Conservation (phyloP, 2,888 invertebrate species). For the Gryllus longicercus region DNA sequence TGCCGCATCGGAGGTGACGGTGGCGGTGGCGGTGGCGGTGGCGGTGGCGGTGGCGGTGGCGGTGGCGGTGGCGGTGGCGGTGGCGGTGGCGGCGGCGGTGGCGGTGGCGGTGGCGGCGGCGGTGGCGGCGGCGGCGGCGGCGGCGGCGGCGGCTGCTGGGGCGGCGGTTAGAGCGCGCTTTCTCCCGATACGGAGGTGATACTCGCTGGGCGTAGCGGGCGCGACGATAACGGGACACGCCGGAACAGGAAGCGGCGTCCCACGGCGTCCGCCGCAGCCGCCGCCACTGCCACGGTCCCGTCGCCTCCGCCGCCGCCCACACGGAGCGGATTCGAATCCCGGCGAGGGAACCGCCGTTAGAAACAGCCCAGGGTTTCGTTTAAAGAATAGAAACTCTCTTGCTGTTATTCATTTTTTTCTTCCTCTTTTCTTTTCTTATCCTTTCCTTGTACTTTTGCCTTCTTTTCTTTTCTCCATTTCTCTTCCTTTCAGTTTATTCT, state of each 20-base stretch:
- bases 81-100: neutral
- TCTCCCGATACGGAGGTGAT: conserved; percentile 5
- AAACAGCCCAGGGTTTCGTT: no score
- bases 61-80: neutral
- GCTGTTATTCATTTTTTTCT: no score
- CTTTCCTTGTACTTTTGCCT: no score
- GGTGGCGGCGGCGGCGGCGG: neutral
- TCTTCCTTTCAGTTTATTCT: no score
- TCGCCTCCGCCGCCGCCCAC: neutral
- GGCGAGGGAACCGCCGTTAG: no score
- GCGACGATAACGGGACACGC: neutral
- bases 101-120: neutral
- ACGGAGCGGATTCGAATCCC: no score
- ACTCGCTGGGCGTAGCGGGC: conserved; percentile 1
- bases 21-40: no score
- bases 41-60: no score
- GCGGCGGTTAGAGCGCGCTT: neutral
- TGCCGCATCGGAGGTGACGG: no score
- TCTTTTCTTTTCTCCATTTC: no score
- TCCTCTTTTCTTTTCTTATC: no score
- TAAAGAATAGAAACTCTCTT: no score
- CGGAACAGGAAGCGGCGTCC: conserved; percentile 1
- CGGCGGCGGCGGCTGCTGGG: neutral
- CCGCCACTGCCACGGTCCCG: neutral
- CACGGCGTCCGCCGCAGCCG: neutral